Base-by-base conservation (phyloP, 2,888 invertebrate species). In the Unio pictorum region DNA sequence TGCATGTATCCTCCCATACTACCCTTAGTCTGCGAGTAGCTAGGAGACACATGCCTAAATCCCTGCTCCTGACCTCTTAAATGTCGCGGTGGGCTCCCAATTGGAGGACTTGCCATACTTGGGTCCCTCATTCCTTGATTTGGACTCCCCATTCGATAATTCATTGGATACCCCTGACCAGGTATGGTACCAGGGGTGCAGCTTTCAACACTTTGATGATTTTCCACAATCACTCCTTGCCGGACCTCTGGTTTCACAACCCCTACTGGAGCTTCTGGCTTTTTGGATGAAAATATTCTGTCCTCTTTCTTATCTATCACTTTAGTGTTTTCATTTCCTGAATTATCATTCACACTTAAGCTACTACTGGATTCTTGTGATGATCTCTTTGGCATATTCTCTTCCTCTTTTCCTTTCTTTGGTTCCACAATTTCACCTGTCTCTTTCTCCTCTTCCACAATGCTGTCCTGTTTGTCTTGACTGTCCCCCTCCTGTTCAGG, bases 141-240 rank as follows among this genome's bases (percentile, higher is more conserved):
- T 23, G 77, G 77, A 62, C 70, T 77, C 6, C 73, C 71, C 55
- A 62, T 54, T 20, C 61, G 65, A n/a, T 66, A 66, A n/a, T 26
- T 68, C 18, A 15, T 15, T 55, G 34, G 30, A 26, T 56, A 23
- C 54, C 71, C 65, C 7, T 61, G 63, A 55, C 72, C 75, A n/a
- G 66, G 60, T 20, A 58, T 59, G 11, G 54, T 3, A 58, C 28
- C 26, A 61, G 55, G 62, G 20, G 61, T 59, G 57, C 69, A 66
- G 54, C 60, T 61, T 23, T 77, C 77, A 18, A 70, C 65, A 6
- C 70, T 70, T 60, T 77, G 73, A 57, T 70, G 75, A 54, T 77
- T 77, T 61, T 77, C 77, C 26, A 77, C 77, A 45, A 77, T 77
- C 20, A 77, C 77, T 45, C 77, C 77, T 45, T 77, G 77, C 55